These are phyloP conservation scores for Leptinotarsa peninsularis DNA, from an alignment of 2,888 invertebrate genomes.

Conservation along the genomic window DNA sequence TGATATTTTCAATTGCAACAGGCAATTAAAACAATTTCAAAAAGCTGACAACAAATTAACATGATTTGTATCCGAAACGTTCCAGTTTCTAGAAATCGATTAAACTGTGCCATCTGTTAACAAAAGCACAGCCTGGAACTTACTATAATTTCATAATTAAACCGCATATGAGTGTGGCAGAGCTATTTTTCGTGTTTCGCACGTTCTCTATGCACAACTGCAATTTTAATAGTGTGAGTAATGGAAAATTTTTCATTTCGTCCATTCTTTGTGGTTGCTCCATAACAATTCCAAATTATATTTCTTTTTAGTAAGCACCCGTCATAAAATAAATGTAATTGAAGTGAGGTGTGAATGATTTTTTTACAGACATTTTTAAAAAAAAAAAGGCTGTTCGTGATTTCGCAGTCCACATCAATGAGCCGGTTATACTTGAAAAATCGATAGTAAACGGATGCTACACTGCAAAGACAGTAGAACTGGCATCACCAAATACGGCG, in stretches of 20 bases:
- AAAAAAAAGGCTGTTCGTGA: too few species aligned
- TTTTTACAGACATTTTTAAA: too few species aligned
- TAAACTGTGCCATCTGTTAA: slow-evolving; percentile 10
- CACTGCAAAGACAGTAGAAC: too few species aligned
- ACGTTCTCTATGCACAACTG: slow-evolving; percentile 7
- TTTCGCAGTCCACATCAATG: too few species aligned
- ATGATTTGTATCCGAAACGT: slow-evolving; percentile 5
- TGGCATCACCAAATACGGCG: too few species aligned
- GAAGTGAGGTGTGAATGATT: too few species aligned
- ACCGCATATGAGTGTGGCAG: slow-evolving; percentile 7
- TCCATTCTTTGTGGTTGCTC: background rate
- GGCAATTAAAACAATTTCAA: slow-evolving; percentile 4
- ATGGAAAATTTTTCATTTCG: background rate
- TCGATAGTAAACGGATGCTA: too few species aligned
- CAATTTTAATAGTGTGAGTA: background rate
- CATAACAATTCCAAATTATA: background rate
- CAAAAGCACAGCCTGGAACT: slow-evolving; percentile 8
- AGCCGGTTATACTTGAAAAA: too few species aligned
- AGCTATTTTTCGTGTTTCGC: slow-evolving; percentile 2
- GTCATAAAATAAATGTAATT: background rate
- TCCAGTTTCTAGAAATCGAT: slow-evolving; percentile 14
- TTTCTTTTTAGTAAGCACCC: background rate
- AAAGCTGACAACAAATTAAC: slow-evolving; percentile 8
- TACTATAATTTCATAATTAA: slow-evolving; percentile 16
- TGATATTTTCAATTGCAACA: background rate